Percentiles rank a stretch among this genome's conserved stretches.
Evolutionary conservation across 1,140 invertebrate species (phyloP).

Genomic region (Eulimnadia texana): DNA sequence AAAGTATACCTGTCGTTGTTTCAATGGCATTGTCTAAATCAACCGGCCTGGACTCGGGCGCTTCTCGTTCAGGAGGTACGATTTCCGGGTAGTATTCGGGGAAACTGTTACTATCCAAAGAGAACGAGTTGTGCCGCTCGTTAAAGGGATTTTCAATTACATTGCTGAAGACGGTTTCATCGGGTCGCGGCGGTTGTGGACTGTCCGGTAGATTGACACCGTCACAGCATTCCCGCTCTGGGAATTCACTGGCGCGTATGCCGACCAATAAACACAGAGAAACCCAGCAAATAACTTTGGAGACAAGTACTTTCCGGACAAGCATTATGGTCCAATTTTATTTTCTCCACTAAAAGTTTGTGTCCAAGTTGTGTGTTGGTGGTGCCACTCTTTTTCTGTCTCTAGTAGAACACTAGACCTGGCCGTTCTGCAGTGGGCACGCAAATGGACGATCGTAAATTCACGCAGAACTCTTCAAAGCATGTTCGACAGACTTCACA

Average conservation of each 20-base stretch:
- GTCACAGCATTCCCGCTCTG: constrained; percentile 75
- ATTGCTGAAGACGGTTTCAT: constrained; percentile 18
- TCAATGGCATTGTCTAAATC: background rate
- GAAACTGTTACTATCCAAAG: constrained; percentile 12
- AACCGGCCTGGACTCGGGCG: background rate
- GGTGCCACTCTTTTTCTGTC: too few species aligned
- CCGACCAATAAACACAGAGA: background rate
- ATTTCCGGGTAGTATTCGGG: constrained; percentile 14
- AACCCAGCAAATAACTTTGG: background rate
- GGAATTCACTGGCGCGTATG: constrained; percentile 51
- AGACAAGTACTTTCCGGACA: background rate
- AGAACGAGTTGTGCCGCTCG: constrained; percentile 30
- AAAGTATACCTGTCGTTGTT: background rate
- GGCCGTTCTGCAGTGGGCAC: too few species aligned
- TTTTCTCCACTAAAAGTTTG: too few species aligned
- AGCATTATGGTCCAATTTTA: background rate
- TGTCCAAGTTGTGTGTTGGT: too few species aligned
- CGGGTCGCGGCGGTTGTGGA: constrained; percentile 36
- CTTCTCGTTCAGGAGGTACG: background rate
- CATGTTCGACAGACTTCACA: background rate
- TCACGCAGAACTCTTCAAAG: too few species aligned
- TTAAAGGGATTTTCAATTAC: constrained; percentile 32
- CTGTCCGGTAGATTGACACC: constrained; percentile 28
- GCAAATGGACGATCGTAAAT: too few species aligned
- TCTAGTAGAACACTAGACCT: too few species aligned